Conservation (phyloP, 2,888 invertebrate species). For the Torymus texanus region DNA sequence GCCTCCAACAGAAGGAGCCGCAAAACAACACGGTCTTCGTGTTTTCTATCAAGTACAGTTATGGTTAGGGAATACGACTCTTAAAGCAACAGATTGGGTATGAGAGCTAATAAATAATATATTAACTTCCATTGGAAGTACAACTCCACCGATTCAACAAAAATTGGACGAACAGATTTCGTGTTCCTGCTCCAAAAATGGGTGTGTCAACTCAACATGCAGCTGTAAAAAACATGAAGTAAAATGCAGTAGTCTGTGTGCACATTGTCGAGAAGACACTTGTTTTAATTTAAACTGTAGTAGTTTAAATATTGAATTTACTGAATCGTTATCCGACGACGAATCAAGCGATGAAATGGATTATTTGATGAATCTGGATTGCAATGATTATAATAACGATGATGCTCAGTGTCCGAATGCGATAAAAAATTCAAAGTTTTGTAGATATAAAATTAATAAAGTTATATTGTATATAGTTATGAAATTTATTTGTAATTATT, state of each 20-base stretch:
- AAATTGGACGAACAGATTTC: slow-evolving; percentile 56
- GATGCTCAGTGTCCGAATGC: background rate
- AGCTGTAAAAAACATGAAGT: slow-evolving; percentile 56
- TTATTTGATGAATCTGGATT: no score
- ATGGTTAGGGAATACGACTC: slow-evolving; percentile 57
- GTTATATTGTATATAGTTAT: no score
- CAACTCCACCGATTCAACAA: slow-evolving; percentile 57
- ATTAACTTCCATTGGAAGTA: slow-evolving; percentile 58
- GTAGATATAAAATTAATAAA: no score
- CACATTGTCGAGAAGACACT: slow-evolving; percentile 58
- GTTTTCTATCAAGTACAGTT: slow-evolving; percentile 60
- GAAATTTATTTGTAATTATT: no score
- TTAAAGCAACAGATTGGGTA: slow-evolving; percentile 58
- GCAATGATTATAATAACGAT: background rate
- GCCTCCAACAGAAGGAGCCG: slow-evolving; percentile 60
- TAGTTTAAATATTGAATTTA: slow-evolving; percentile 38
- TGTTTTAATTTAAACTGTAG: slow-evolving; percentile 53
- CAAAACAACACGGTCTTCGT: slow-evolving; percentile 58
- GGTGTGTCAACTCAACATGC: no score
- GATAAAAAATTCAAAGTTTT: background rate
- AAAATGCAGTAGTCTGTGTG: slow-evolving; percentile 57
- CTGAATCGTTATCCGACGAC: slow-evolving; percentile 13
- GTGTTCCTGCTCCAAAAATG: slow-evolving; percentile 52
- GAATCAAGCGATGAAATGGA: slow-evolving; percentile 9
- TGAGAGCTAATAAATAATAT: slow-evolving; percentile 56